phyloP scores from a whole-genome alignment of 1,140 invertebrate species.

The Probaryconus sp. region DNA sequence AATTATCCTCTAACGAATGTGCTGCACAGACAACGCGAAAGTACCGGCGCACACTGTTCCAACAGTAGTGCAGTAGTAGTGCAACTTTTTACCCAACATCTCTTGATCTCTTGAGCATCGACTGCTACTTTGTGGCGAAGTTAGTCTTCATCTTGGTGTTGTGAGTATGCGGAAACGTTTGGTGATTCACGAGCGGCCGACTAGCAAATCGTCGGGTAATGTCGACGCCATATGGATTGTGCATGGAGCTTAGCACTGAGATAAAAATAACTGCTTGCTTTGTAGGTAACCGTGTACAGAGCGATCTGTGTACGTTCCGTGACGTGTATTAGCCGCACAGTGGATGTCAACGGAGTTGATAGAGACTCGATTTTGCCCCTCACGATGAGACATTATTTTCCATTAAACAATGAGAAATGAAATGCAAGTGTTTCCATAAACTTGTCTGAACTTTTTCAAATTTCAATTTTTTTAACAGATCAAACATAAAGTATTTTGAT shows the following conservation, averaged over 20 bases:
- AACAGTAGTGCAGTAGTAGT: neutral
- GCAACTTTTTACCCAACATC: constrained; percentile 30
- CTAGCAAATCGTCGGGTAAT: constrained; percentile 61
- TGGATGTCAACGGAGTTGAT: constrained; percentile 54
- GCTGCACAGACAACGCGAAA: too few relatives aligned
- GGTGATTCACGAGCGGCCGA: constrained; percentile 58
- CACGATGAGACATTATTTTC: constrained; percentile 36
- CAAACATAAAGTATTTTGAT: too few relatives aligned
- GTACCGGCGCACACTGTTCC: too few relatives aligned
- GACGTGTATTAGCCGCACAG: constrained; percentile 37
- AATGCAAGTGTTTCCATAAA: too few relatives aligned
- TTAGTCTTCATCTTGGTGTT: constrained; percentile 42
- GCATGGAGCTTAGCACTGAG: constrained; percentile 12
- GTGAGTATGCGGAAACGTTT: constrained; percentile 55
- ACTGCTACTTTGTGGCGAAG: constrained; percentile 50
- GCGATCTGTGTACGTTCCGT: constrained; percentile 43
- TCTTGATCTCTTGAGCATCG: constrained; percentile 19
- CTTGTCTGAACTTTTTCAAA: too few relatives aligned
- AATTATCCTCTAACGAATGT: too few relatives aligned
- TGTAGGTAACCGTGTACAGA: constrained; percentile 47
- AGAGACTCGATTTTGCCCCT: constrained; percentile 27
- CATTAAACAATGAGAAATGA: too few relatives aligned
- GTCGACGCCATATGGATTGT: constrained; percentile 60
- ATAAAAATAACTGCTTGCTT: constrained; percentile 58
- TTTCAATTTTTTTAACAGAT: too few relatives aligned